Conservation (phyloP, 2,113 vertebrate genomes). For the Potamarius usumacintae region DNA sequence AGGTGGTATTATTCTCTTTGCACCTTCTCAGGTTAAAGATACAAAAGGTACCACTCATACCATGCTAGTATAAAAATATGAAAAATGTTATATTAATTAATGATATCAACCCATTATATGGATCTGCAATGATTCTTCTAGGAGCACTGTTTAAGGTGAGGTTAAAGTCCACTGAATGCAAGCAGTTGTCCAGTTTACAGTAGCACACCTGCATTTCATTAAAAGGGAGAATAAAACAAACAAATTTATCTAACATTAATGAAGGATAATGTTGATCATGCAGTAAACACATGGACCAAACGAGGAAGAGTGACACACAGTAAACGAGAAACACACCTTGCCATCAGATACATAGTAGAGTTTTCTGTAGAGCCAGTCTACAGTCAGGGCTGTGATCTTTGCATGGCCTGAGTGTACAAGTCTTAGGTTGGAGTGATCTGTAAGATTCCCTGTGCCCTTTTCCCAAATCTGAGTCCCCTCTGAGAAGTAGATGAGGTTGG, state of each 20-base stretch:
- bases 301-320: background rate
- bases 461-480: constrained; percentile 73
- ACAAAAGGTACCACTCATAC: background rate
- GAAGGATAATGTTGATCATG: background rate
- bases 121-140: constrained; percentile 72
- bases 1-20: no score
- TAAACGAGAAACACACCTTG: constrained; percentile 60
- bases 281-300: background rate
- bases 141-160: constrained; percentile 58
- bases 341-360: constrained; percentile 76
- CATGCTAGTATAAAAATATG: background rate
- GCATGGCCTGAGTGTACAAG: constrained; percentile 68
- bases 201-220: constrained; percentile 61
- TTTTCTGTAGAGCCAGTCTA: constrained; percentile 76
- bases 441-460: constrained; percentile 68
- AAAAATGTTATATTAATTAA: background rate
- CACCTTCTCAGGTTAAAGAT: no score
- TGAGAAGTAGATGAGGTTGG: constrained; percentile 73
- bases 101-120: constrained; percentile 75
- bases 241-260: background rate
- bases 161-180: constrained; percentile 62
- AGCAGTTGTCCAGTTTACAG: constrained; percentile 74
- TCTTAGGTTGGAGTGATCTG: constrained; percentile 65
- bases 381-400: constrained; percentile 71
- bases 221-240: background rate